Evolutionary conservation across 1,140 invertebrate species (phyloP).

Genomic region (Euglossa dilemma): DNA sequence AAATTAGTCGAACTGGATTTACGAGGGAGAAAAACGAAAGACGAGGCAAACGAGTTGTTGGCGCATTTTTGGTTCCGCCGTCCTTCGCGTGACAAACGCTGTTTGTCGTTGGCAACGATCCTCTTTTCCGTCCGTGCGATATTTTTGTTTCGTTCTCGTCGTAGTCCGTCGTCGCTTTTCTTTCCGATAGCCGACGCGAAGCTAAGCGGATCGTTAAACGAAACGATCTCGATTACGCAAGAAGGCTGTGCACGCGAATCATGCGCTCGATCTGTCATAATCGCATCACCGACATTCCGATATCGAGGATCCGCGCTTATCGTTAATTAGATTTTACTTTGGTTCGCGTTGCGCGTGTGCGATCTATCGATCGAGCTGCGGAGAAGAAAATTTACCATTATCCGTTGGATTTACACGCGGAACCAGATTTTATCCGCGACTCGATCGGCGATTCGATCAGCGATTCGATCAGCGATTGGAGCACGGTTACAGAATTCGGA

Average conservation of each 20-base stretch:
- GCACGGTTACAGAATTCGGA: background rate
- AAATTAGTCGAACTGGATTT: too few relatives aligned
- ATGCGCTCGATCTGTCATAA: background rate
- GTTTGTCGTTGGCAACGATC: too few relatives aligned
- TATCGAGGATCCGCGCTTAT: background rate
- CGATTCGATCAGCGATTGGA: too few relatives aligned
- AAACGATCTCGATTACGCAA: constrained; percentile 24
- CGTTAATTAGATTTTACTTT: constrained; percentile 12
- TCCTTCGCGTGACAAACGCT: too few relatives aligned
- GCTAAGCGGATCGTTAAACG: background rate
- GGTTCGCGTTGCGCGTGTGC: background rate
- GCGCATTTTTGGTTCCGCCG: too few relatives aligned
- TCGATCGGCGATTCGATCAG: background rate
- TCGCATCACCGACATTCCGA: background rate
- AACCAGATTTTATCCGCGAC: background rate
- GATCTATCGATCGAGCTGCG: background rate
- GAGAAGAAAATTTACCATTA: too few relatives aligned
- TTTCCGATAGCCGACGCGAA: background rate
- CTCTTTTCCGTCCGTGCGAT: too few relatives aligned
- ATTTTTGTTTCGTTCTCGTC: too few relatives aligned
- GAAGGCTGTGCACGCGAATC: background rate
- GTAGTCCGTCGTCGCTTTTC: too few relatives aligned
- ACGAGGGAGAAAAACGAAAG: too few relatives aligned
- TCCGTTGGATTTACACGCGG: background rate
- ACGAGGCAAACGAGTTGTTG: too few relatives aligned